Evolutionary conservation across 2,888 invertebrate genomes (phyloP), one percentile per base, ranked within the genome.

Genomic region (Eretmocerus hayati): DNA sequence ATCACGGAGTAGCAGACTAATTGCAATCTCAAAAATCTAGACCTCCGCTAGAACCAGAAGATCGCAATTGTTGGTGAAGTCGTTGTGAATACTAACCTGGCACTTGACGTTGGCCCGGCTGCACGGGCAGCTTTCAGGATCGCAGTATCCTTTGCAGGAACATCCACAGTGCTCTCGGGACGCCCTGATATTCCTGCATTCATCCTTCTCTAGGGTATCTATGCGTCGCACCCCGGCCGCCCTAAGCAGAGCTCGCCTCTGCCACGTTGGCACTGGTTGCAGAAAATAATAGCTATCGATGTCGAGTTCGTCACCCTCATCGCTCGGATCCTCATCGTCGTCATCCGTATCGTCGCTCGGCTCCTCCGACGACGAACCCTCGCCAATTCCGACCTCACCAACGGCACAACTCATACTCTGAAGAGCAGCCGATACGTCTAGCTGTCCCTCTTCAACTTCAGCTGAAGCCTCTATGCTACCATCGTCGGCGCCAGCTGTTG

Each of bases 101-200:
- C 96, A 97, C 76, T 95, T 93, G 58, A 97, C 96, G 53, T 93
- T 94, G 37, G 90, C 90, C 66, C 88, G 83, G 69, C 92, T 90
- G 74, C 97, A 97, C 15, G 89, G 85, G 72, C 97, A 97, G 19
- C 85, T 91, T 62, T 93, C 93, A 2, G 96, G 96, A 75, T 93
- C 91, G 74, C 97, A 97, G 65, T 86, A 85, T 42, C 88, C 89
- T 71, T 91, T 87, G 68, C 94, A 94, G 39, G 86, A 84, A 71
- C 94, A 94, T 35, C 94, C 94, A 71, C 94, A 94, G 62, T 90
- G 87, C 69, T 96, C 95, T 16, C 95, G 78, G 5, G 93, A 93
- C 21, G 87, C 83, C 55, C 95, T 79, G 59, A 97, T 95, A 58
- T 90, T 86, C 46, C 90, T 81, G 69, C 96, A 96, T 65, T 94